A percentile compares a stretch with the other conserved stretches of the same genome.
Conservation (phyloP, 2,113 vertebrate species). For the Strigops habroptila region DNA sequence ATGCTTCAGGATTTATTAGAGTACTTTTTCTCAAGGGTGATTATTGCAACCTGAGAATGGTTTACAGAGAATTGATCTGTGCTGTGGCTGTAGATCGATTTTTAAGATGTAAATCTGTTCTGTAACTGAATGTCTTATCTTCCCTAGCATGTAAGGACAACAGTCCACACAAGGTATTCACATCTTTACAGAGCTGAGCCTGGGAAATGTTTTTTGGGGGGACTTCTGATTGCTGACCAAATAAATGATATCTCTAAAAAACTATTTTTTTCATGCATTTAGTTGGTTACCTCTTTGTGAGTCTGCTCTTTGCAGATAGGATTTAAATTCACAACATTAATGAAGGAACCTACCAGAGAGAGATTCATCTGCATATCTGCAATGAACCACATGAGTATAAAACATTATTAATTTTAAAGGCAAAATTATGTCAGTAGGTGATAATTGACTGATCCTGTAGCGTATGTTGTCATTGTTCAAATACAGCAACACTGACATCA, state of each 20-base stretch:
- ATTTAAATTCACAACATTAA: not conserved
- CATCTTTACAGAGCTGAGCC: not conserved
- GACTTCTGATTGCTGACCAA: not conserved
- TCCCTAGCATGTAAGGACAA: not conserved
- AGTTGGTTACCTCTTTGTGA: not conserved
- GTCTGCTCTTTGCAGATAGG: not conserved
- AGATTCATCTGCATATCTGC: not conserved
- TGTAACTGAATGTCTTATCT: not conserved
- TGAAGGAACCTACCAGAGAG: not conserved
- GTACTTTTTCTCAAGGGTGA: not conserved
- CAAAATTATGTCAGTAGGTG: not conserved
- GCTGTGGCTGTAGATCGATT: not conserved
- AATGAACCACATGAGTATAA: not conserved
- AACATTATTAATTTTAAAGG: not conserved
- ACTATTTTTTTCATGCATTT: not conserved
- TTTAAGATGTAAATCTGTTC: not conserved
- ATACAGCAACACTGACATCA: not conserved
- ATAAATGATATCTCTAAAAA: not conserved
- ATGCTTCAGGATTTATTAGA: not conserved
- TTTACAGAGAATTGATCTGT: not conserved
- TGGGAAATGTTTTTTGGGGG: rapidly evolving
- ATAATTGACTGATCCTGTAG: not conserved
- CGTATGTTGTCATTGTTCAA: not conserved
- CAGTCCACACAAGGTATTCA: not conserved
- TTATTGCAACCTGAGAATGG: not conserved